Percentiles rank a stretch among this genome's conserved stretches.
These are phyloP conservation scores for Proterorhinus semilunaris DNA, from an alignment of 2,113 vertebrate genomes.

Conservation along the genomic window DNA sequence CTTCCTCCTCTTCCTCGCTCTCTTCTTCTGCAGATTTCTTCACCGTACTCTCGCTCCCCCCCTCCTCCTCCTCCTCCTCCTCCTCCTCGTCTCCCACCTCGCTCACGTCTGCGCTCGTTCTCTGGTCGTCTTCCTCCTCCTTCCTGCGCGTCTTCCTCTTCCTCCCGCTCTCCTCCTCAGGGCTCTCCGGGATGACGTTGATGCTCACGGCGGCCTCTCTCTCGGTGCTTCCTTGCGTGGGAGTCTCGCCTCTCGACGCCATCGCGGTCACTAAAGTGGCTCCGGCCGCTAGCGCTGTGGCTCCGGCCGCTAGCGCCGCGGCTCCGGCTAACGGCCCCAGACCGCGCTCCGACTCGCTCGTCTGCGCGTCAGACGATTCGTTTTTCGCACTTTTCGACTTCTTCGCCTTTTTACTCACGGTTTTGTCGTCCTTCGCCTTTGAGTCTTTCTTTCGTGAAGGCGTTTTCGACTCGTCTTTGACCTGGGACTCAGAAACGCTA, in stretches of 20 bases:
- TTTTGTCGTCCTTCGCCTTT: neutral
- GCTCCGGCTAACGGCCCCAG: constrained; percentile 29
- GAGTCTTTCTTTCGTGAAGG: rapidly evolving
- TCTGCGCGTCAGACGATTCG: neutral
- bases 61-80: constrained; percentile 11
- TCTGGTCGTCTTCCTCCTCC: constrained; percentile 8
- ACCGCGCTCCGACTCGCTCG: neutral
- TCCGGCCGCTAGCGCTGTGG: constrained; percentile 43
- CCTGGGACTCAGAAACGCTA: neutral
- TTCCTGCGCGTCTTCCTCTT: neutral
- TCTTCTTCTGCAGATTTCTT: constrained; percentile 1
- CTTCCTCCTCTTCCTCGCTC: constrained; percentile 3
- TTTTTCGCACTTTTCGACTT: constrained; percentile 41
- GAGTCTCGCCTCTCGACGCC: neutral
- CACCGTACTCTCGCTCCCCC: constrained; percentile 2
- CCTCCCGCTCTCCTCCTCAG: neutral
- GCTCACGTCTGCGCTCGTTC: constrained; percentile 14
- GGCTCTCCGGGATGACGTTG: constrained; percentile 46
- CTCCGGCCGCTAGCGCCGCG: constrained; percentile 35
- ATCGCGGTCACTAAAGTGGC: constrained; percentile 26
- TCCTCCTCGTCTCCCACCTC: constrained; percentile 23
- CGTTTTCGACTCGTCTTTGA: neutral
- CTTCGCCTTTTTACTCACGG: neutral
- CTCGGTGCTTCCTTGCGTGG: neutral
- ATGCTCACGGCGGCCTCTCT: constrained; percentile 46